Conservation (phyloP, 2,888 invertebrate genomes). For the Slavum lentiscoides region DNA sequence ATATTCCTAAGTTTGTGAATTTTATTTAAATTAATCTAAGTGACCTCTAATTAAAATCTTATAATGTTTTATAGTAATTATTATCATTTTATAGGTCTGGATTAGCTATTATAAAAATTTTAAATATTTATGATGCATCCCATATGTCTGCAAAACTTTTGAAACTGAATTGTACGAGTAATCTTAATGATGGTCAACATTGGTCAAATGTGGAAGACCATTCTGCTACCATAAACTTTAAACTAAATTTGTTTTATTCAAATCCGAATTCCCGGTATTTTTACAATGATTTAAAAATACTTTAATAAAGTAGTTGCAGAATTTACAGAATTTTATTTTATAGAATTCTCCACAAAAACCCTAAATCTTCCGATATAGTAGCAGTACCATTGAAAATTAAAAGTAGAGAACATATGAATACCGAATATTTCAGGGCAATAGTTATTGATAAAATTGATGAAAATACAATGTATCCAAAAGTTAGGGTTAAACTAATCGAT, state of each 20-base stretch:
- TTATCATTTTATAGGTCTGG: slow-evolving; percentile 25
- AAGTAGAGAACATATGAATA: too few relatives aligned
- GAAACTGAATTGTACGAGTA: slow-evolving; percentile 29
- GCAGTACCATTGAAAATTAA: slow-evolving; percentile 1
- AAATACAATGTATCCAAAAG: slow-evolving; percentile 13
- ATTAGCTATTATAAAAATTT: slow-evolving; percentile 36
- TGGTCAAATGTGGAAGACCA: slow-evolving; percentile 24
- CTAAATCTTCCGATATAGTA: slow-evolving; percentile 1
- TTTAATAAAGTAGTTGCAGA: neutral
- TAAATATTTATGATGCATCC: slow-evolving; percentile 39
- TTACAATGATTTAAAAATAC: neutral
- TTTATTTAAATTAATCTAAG: neutral
- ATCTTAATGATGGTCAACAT: slow-evolving; percentile 20
- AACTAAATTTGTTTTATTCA: slow-evolving; percentile 10
- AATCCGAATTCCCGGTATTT: neutral
- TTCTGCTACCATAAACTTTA: neutral
- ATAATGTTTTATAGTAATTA: neutral
- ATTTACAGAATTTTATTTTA: neutral
- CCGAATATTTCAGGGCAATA: slow-evolving; percentile 16
- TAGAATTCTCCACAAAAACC: slow-evolving; percentile 26
- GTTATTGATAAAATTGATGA: neutral
- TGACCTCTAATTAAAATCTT: neutral
- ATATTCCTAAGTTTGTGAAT: slow-evolving; percentile 33
- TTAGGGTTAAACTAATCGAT: slow-evolving; percentile 40
- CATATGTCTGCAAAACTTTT: slow-evolving; percentile 46